Evolutionary conservation across 2,797 vertebrate genomes (phyloP), one percentile per base, ranked within the genome.

Genomic region (Spheniscus humboldti): DNA sequence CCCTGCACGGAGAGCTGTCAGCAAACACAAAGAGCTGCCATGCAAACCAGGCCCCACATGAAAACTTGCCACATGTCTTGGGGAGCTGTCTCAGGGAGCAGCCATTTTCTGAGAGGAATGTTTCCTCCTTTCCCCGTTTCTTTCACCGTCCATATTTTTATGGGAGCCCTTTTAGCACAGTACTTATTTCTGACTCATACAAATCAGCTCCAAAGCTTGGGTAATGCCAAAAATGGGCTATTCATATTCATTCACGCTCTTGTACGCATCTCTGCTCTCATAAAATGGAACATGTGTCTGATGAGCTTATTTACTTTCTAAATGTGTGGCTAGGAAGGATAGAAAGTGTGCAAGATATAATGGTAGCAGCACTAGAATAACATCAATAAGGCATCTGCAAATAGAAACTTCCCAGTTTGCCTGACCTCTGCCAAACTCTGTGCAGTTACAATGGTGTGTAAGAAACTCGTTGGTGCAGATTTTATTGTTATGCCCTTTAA

Each of bases 261-360:
- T 97, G 96, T 89, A 89, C 30, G 6, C 93, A 94, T 89, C 80
- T 97, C 92, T 90, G 73, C 73, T 93, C 89, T 91, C 95, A 95
- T 55, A 89, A 91, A 91, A 94, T 66, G 78, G 91, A 95, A 94
- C 76, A 86, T 69, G 81, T 90, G 81, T 93, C 88, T 97, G 95
- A 98, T 88, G 96, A 97, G 96, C 66, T 79, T 96, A 95, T 94
- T 96, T 91, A 48, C 92, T 97, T 97, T 94, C 96, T 92, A 92
- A 96, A 93, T 95, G 81, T 75, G 59, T 93, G 88, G 75, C 85
- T 95, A 93, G 88, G 79, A 97, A 92, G 63, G 88, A 91, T 82
- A 91, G 81, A 79, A 85, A 93, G 43, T 16, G 47, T 72, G 77
- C 55, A 85, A 88, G 86, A 86, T 83, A 74, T 55, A 80, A 91